Conservation (phyloP, 2,888 invertebrate species). For the Parnassius mnemosyne region DNA sequence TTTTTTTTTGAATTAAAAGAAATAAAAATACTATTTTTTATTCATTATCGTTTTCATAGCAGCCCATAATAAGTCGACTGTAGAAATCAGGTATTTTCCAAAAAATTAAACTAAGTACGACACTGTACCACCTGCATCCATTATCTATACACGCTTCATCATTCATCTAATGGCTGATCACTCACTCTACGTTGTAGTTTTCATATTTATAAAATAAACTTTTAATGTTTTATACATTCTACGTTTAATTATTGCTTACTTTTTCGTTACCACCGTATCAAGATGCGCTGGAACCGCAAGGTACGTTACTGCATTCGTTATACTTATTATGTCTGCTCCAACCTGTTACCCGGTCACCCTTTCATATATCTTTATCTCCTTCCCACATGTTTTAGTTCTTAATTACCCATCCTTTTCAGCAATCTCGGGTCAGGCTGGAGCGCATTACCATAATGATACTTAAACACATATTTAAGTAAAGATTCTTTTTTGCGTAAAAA, state of each 20-base stretch:
- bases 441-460: constrained; percentile 78
- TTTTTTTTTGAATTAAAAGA: no score
- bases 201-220: not conserved
- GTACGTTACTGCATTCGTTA: constrained; percentile 72
- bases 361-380: constrained; percentile 47
- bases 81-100: no score
- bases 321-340: constrained; percentile 72
- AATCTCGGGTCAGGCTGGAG: constrained; percentile 69
- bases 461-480: constrained; percentile 79
- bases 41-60: no score
- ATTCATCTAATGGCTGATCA: no score
- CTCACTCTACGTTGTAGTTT: no score
- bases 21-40: no score
- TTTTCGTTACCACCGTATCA: constrained; percentile 45
- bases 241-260: constrained; percentile 42
- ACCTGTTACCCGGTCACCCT: constrained; percentile 78
- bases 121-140: no score
- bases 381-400: constrained; percentile 36
- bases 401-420: constrained; percentile 48
- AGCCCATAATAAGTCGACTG: no score
- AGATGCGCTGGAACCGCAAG: constrained; percentile 53
- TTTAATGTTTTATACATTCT: constrained; percentile 20
- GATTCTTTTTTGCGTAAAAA: constrained; percentile 69
- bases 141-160: no score
- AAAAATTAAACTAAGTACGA: no score